phyloP scores from a whole-genome alignment of 2,888 invertebrate genomes.

The Leptarthrus brevirostris region DNA sequence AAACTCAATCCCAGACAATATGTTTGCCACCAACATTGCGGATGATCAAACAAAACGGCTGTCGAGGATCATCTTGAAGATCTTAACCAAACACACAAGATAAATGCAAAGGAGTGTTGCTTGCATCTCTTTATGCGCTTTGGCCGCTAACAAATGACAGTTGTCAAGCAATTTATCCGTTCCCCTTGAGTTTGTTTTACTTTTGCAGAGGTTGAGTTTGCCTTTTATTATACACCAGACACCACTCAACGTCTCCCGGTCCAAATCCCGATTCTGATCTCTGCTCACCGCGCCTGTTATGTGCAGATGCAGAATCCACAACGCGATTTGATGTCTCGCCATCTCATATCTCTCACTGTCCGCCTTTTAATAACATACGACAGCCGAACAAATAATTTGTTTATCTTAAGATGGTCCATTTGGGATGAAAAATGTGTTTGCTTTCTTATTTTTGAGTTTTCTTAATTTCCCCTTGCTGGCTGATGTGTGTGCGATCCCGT shows the following conservation, averaged over 20 bases:
- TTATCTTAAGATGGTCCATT: slow-evolving; percentile 51
- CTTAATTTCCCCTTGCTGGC: slow-evolving; percentile 1
- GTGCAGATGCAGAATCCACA: not conserved
- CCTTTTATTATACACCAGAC: too few species aligned
- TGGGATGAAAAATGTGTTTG: slow-evolving; percentile 49
- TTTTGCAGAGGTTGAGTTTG: not conserved
- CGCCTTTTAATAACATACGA: slow-evolving; percentile 50
- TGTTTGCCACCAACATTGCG: slow-evolving; percentile 48
- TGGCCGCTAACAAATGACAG: slow-evolving; percentile 52
- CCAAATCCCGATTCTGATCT: too few species aligned
- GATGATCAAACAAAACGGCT: slow-evolving; percentile 53
- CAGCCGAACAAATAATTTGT: slow-evolving; percentile 52
- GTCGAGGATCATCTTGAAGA: slow-evolving; percentile 51
- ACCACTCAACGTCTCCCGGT: not conserved
- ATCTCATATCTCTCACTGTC: slow-evolving; percentile 44
- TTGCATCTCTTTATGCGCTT: slow-evolving; percentile 31
- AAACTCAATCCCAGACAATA: slow-evolving; percentile 40
- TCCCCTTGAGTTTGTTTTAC: slow-evolving; percentile 32
- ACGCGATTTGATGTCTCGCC: slow-evolving; percentile 38
- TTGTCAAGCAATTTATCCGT: slow-evolving; percentile 52
- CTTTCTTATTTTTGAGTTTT: slow-evolving; percentile 47
- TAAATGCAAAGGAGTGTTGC: slow-evolving; percentile 42
- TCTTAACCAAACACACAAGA: slow-evolving; percentile 42
- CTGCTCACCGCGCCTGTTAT: too few species aligned
- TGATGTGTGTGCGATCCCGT: slow-evolving; percentile 47